A percentile compares a stretch with the other conserved stretches of the same genome.
These are phyloP conservation scores for Pedionomus torquatus DNA, from an alignment of 2,113 vertebrate genomes.

Conservation along the genomic window DNA sequence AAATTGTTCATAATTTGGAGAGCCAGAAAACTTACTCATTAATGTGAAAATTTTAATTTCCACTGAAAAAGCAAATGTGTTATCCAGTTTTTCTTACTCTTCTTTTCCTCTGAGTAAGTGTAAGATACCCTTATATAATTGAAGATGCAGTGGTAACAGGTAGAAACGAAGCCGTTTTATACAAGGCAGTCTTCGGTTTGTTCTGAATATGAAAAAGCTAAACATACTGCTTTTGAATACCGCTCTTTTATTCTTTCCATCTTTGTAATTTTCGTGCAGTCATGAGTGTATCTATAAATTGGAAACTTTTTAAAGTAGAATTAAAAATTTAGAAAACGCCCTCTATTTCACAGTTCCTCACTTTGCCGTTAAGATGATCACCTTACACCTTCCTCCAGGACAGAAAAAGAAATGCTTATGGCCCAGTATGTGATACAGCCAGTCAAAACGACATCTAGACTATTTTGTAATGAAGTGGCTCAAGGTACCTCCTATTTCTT, in stretches of 20 bases:
- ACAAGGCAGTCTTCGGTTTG: conserved; percentile 44
- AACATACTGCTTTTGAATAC: conserved; percentile 13
- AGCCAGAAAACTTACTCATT: conserved; percentile 12
- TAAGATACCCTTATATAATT: not conserved
- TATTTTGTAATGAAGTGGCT: not conserved
- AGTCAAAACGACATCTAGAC: not conserved
- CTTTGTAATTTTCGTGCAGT: not conserved
- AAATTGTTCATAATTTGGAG: conserved; percentile 53
- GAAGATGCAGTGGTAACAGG: not conserved
- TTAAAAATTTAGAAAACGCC: not conserved
- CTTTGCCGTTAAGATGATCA: not conserved
- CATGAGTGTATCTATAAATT: not conserved
- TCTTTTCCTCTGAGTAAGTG: not conserved
- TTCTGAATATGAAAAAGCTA: conserved; percentile 22
- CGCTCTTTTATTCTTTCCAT: conserved; percentile 11
- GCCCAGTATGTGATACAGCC: not conserved
- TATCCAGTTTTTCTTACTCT: conserved; percentile 44
- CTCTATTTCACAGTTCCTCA: not conserved
- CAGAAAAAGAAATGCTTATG: not conserved
- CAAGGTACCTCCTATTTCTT: not conserved
- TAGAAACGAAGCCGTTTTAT: not conserved
- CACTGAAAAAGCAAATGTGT: conserved; percentile 46
- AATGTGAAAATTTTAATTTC: conserved; percentile 38
- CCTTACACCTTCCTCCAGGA: not conserved
- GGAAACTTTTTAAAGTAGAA: not conserved